Percentiles rank a stretch among this genome's conserved stretches.
These are phyloP conservation scores for Onychomys leucogaster DNA, from an alignment of 2,797 vertebrate species.

Conservation along the genomic window DNA sequence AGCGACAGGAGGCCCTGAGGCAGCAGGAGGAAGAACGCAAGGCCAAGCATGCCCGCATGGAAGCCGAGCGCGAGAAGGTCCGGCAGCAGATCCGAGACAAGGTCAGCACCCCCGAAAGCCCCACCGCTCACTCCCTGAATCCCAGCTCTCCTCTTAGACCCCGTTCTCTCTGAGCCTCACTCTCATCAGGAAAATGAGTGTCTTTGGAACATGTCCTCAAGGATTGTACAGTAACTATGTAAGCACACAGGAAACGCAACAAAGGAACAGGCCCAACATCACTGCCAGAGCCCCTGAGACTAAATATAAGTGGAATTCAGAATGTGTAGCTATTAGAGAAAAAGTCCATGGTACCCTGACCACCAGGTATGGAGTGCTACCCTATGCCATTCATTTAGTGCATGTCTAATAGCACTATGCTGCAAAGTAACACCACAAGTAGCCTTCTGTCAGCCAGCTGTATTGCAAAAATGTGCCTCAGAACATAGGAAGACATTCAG, in stretches of 20 bases:
- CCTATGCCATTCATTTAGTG: accelerated
- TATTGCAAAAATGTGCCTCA: background rate
- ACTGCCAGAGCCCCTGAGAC: background rate
- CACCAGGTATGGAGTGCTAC: accelerated
- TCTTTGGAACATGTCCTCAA: background rate
- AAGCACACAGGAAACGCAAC: background rate
- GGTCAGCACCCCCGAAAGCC: constrained; percentile 86
- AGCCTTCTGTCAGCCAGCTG: background rate
- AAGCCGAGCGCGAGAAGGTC: constrained; percentile 98
- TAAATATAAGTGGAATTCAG: background rate
- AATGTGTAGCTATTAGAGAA: background rate
- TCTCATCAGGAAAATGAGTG: background rate
- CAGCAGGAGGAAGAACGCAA: constrained; percentile 99
- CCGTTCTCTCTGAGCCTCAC: background rate
- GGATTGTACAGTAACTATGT: background rate
- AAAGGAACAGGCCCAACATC: background rate
- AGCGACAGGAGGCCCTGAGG: constrained; percentile 96
- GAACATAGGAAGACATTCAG: background rate
- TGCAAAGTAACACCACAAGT: background rate
- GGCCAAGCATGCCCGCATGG: constrained; percentile 97
- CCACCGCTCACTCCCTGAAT: background rate
- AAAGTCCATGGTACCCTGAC: background rate
- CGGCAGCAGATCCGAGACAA: constrained; percentile 99
- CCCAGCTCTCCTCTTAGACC: background rate
- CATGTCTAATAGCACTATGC: background rate